Evolutionary conservation across 2,888 invertebrate genomes (phyloP), one percentile per base, ranked within the genome.

Genomic region (Acronicta alni): DNA sequence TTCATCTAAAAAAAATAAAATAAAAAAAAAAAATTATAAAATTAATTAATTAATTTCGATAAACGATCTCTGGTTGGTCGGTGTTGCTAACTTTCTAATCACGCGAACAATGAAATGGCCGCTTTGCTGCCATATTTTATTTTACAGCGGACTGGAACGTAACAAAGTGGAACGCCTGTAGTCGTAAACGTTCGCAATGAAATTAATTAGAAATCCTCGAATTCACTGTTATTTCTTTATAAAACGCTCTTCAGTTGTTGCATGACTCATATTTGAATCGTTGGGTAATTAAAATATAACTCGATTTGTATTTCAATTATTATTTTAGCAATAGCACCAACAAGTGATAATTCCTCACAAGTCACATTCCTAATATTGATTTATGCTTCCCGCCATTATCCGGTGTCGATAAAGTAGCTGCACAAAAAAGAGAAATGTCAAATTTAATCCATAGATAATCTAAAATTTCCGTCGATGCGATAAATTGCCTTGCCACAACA

Each of bases 81-180:
- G 47, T 48, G 42, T 61, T 62, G 66, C 51, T 32, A 55, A 72
- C 78, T 83, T 81, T 83, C 80, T 82, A 82, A 83, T 84, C 77
- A 77, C 73, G 74, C 63, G 57, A 81, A 82, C 81, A 82, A 82
- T 83, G 79, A 81, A 68, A 57, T 43, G 38, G 66, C 67, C 55
- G 72, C 49, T 57, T 46, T 49, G 53, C 55, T 20, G 65, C 66
- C 41, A 67, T 72, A 72, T 69, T 71, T 72, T 73, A 70, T 72
- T 66, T 63, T 58, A 63, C 57, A 56, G 18, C 44, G 43, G 26
- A 42, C 44, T 75, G 59, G 56, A 67, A 63, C 51, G 54, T 58
- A 68, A 60, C 67, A 60, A 79, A 71, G 62, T 68, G 67, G 56
- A 76, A 75, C 70, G 66, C 41, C 41, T 61, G 51, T 47, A 55